These are phyloP conservation scores for Laticauda colubrina DNA, from an alignment of 2,113 vertebrate genomes.

Conservation along the genomic window DNA sequence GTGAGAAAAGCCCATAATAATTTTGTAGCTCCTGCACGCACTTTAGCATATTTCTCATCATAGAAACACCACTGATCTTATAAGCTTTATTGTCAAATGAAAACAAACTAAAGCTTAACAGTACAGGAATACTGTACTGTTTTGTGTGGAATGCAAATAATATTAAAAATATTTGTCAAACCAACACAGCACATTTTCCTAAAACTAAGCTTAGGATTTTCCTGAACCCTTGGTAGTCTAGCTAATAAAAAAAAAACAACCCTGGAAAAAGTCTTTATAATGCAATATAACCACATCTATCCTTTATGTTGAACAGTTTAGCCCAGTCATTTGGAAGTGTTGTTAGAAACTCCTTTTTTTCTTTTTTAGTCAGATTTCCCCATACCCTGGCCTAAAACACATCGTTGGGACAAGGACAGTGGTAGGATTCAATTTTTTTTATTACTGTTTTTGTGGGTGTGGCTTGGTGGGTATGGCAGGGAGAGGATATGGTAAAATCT, in stretches of 20 bases:
- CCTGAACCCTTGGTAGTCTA: background rate
- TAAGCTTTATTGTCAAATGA: background rate
- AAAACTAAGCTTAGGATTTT: background rate
- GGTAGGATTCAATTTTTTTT: too few species aligned
- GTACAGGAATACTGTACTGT: background rate
- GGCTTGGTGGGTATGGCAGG: too few species aligned
- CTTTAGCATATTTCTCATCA: constrained; percentile 51
- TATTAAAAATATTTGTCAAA: background rate
- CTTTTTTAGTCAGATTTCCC: background rate
- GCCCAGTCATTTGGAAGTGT: background rate
- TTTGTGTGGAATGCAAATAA: background rate
- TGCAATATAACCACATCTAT: background rate
- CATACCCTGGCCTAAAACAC: background rate
- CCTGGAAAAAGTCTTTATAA: background rate
- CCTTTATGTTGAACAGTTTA: background rate
- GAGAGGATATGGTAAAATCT: too few species aligned
- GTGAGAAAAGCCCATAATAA: background rate
- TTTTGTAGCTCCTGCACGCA: constrained; percentile 58
- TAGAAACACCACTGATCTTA: constrained; percentile 49
- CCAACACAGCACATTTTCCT: background rate
- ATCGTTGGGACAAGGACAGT: background rate
- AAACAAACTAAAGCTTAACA: background rate
- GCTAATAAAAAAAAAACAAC: background rate
- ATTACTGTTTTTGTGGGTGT: too few species aligned
- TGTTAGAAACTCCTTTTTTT: background rate